These are phyloP conservation scores for Ernsta delagoae DNA, from an alignment of 2,888 invertebrate genomes.

Conservation along the genomic window DNA sequence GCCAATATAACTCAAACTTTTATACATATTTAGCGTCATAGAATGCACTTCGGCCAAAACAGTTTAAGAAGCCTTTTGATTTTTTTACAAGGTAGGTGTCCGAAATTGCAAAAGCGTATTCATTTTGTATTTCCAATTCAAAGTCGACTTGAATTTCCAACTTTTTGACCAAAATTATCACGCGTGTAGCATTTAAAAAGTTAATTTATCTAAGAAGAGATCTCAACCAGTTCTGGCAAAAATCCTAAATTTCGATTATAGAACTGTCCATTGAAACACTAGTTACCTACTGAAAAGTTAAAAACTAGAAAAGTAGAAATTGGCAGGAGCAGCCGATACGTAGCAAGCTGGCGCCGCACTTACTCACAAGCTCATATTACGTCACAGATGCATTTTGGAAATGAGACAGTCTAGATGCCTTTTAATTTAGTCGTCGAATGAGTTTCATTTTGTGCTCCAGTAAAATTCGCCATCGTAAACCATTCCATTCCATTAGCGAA, in stretches of 20 bases:
- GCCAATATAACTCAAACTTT: too few species aligned
- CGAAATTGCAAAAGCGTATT: too few species aligned
- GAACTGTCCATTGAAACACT: neutral
- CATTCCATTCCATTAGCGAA: conserved; percentile 18
- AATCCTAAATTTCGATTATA: neutral
- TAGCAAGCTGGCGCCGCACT: conserved; percentile 16
- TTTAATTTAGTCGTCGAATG: conserved; percentile 34
- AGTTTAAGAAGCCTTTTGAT: too few species aligned
- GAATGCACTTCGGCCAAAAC: too few species aligned
- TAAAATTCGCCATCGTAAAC: conserved; percentile 14
- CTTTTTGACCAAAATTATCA: too few species aligned
- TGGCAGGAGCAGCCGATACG: conserved; percentile 24
- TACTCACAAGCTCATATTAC: conserved; percentile 28
- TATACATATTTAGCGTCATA: too few species aligned
- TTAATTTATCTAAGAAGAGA: too few species aligned
- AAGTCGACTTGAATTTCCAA: too few species aligned
- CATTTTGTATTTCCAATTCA: too few species aligned
- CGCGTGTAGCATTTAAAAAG: too few species aligned
- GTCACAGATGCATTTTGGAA: conserved; percentile 35
- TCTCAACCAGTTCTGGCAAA: neutral
- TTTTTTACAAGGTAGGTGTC: too few species aligned
- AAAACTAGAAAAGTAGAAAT: conserved; percentile 8
- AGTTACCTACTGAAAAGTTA: neutral
- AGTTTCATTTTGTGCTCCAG: conserved; percentile 28
- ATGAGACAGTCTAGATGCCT: conserved; percentile 19